Evolutionary conservation across 2,797 vertebrate species (phyloP), one percentile per base, ranked within the genome.

Genomic region (Pseudopleuronectes americanus): DNA sequence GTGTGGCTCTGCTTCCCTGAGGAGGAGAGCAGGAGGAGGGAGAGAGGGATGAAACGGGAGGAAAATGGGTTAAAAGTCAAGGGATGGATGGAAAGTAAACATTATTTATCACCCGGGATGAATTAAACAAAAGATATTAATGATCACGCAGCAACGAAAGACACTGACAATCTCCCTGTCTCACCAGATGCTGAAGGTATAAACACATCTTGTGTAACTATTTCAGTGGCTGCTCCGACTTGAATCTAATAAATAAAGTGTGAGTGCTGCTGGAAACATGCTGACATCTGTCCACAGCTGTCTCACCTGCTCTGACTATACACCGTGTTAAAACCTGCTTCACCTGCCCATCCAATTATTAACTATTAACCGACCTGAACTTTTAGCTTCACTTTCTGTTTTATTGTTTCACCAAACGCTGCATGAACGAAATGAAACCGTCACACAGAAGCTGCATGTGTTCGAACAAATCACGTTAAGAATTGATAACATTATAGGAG

Each of bases 1-100:
- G 90, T 57, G 76, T 22, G 58, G 80, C 80, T 71, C 73, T 17
- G 64, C 60, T 45, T 85, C 84, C 87, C 92, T 91, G 85, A 82
- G 83, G 88, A 84, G 23, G 69, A 67, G 67, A 70, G 84, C 80
- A 90, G 87, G 71, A 75, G 71, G 75, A 47, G 65, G 60, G 74
- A 56, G 71, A 68, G 68, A 64, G 72, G 63, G 74, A 70, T 51
- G 69, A 58, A 68, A 79, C 57, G 4, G 36, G 43, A 66, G 67
- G 65, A 77, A 74, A 59, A 56, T 23, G 49, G 62, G 85, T 86
- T 87, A 74, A 61, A 82, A 74, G 64, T 68, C 67, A 77, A 63
- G 45, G 51, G 71, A 67, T 51, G 74, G 16, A 48, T 51, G 51
- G 51, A 53, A 33, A 49, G 47, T 16, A n/a, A 28, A 26, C n/a